These are phyloP conservation scores for Ophion costatus DNA, from an alignment of 2,888 invertebrate species.

Conservation along the genomic window DNA sequence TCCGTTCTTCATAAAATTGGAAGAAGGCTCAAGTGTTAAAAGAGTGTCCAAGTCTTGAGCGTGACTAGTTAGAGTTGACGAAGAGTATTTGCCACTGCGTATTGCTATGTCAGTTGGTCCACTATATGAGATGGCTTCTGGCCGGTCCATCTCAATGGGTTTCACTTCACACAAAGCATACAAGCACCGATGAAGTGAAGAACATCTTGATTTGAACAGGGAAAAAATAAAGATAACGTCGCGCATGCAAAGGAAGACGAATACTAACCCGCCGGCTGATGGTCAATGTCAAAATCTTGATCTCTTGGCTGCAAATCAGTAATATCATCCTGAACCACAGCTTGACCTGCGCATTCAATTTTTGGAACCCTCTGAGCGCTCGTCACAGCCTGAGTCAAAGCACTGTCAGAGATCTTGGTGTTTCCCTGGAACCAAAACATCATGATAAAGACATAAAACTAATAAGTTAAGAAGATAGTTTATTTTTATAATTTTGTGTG, in stretches of 20 bases:
- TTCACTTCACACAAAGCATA: conserved; percentile 74
- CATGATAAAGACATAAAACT: conserved; percentile 18
- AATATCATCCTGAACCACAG: conserved; percentile 34
- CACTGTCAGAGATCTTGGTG: conserved; percentile 41
- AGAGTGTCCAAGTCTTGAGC: conserved; percentile 72
- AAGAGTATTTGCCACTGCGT: conserved; percentile 73
- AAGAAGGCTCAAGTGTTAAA: conserved; percentile 68
- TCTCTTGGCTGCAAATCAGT: conserved; percentile 30
- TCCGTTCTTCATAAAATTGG: conserved; percentile 58
- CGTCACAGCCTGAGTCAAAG: conserved; percentile 44
- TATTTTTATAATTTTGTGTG: conserved; percentile 6
- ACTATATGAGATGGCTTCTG: conserved; percentile 78
- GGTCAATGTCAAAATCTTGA: conserved; percentile 32
- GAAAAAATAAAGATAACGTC: conserved; percentile 28
- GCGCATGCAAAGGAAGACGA: conserved; percentile 16
- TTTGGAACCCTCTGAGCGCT: conserved; percentile 42
- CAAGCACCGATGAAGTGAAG: conserved; percentile 50
- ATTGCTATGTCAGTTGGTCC: conserved; percentile 82
- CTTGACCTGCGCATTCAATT: conserved; percentile 24
- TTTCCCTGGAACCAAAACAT: conserved; percentile 54
- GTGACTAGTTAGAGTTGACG: conserved; percentile 73
- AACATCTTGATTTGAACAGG: conserved; percentile 35
- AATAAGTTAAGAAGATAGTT: conserved; percentile 43
- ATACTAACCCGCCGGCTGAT: conserved; percentile 39
- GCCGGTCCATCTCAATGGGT: conserved; percentile 70